Evolutionary conservation across 2,113 vertebrate genomes (phyloP).

Genomic region (Alosa alosa): DNA sequence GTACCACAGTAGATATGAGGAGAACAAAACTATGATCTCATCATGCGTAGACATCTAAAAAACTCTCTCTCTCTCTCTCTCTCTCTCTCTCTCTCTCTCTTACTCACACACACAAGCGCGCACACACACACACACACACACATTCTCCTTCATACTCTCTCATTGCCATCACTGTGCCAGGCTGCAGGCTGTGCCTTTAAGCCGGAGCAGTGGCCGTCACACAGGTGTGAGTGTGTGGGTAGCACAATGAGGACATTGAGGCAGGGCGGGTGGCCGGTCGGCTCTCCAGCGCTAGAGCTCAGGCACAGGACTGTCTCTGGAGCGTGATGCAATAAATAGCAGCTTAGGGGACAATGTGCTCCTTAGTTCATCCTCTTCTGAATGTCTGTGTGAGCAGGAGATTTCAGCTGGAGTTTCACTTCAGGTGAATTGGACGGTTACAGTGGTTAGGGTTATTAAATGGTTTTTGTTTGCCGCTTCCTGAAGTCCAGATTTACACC

Average conservation of each 20-base stretch:
- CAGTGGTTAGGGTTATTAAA: neutral
- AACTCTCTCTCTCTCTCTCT: neutral
- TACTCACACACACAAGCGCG: too few relatives aligned
- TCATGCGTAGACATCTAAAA: neutral
- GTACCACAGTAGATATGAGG: neutral
- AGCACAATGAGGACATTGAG: conserved; percentile 7
- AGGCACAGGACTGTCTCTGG: neutral
- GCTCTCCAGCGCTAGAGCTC: neutral
- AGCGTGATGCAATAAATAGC: conserved; percentile 14
- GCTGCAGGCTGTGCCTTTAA: neutral
- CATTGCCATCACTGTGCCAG: neutral
- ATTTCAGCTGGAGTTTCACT: neutral
- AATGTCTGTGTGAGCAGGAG: neutral
- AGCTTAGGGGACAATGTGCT: neutral
- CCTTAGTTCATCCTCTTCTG: neutral
- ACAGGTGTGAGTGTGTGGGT: neutral
- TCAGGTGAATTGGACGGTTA: neutral
- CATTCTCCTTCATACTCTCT: neutral
- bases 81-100: neutral
- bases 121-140: too few relatives aligned
- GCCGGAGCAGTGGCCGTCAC: neutral
- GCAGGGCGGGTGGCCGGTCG: neutral
- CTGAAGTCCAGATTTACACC: neutral
- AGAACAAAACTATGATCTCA: neutral
- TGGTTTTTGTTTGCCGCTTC: neutral